A percentile compares a stretch with the other conserved stretches of the same genome.
These are phyloP conservation scores for Digitonthophagus gazella DNA, from an alignment of 2,888 invertebrate genomes.

Conservation along the genomic window DNA sequence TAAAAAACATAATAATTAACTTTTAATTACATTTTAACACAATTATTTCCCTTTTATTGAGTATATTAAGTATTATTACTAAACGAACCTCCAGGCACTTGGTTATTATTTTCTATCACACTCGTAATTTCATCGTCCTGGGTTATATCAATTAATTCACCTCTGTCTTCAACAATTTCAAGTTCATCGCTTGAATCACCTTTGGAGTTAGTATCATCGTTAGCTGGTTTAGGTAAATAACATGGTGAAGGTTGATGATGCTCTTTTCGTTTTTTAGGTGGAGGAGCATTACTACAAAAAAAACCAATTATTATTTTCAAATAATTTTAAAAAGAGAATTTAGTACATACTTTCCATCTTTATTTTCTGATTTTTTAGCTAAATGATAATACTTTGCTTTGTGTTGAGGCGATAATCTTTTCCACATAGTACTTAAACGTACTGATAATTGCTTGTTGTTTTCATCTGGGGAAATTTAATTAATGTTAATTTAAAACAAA, in stretches of 20 bases:
- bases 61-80: not conserved
- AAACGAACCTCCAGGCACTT: not conserved
- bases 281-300: not conserved
- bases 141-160: conserved; percentile 15
- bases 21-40: not conserved
- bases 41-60: not conserved
- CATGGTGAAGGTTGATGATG: not conserved
- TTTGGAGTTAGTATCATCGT: not conserved
- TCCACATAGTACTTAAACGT: conserved; percentile 54
- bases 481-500: not conserved
- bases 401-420: conserved; percentile 46
- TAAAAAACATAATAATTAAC: not conserved
- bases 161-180: conserved; percentile 19
- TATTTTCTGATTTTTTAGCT: conserved; percentile 49
- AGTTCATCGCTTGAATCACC: not conserved
- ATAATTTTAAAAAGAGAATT: not conserved
- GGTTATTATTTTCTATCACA: not conserved
- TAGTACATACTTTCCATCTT: conserved; percentile 50
- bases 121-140: conserved; percentile 1
- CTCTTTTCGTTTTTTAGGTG: not conserved
- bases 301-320: not conserved
- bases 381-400: conserved; percentile 51
- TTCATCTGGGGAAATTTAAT: conserved; percentile 41
- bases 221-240: not conserved
- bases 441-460: conserved; percentile 55